These are phyloP conservation scores for Argynnis bischoffii DNA, from an alignment of 2,888 invertebrate species.

Conservation along the genomic window DNA sequence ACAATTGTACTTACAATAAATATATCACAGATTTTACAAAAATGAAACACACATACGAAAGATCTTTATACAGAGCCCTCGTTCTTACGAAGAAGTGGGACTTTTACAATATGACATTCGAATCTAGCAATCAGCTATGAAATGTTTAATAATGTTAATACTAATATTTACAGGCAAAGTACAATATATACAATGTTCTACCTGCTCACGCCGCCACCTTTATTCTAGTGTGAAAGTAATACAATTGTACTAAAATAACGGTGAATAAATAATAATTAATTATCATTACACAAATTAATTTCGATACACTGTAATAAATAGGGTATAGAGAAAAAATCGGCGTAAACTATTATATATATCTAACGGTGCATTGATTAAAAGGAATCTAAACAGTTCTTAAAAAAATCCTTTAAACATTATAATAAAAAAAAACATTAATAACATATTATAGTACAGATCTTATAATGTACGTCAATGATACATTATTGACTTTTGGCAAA, in stretches of 20 bases:
- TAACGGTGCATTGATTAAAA: no score
- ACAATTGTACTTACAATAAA: slow-evolving; percentile 78
- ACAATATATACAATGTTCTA: slow-evolving; percentile 46
- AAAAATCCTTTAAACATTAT: no score
- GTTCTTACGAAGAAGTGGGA: slow-evolving; percentile 37
- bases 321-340: no score
- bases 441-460: no score
- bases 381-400: no score
- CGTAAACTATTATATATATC: no score
- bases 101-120: slow-evolving; percentile 48
- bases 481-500: no score
- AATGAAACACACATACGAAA: slow-evolving; percentile 57
- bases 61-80: slow-evolving; percentile 46
- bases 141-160: slow-evolving; percentile 42
- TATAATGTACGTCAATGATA: no score
- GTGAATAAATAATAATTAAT: not conserved
- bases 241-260: slow-evolving; percentile 3
- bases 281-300: no score
- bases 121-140: slow-evolving; percentile 66
- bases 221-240: slow-evolving; percentile 19
- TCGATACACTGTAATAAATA: no score
- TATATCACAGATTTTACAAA: slow-evolving; percentile 82
- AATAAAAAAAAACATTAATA: no score
- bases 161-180: slow-evolving; percentile 67
- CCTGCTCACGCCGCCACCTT: slow-evolving; percentile 26